These are phyloP conservation scores for Premnoplex brunnescens DNA, from an alignment of 2,797 vertebrate species.

Conservation along the genomic window DNA sequence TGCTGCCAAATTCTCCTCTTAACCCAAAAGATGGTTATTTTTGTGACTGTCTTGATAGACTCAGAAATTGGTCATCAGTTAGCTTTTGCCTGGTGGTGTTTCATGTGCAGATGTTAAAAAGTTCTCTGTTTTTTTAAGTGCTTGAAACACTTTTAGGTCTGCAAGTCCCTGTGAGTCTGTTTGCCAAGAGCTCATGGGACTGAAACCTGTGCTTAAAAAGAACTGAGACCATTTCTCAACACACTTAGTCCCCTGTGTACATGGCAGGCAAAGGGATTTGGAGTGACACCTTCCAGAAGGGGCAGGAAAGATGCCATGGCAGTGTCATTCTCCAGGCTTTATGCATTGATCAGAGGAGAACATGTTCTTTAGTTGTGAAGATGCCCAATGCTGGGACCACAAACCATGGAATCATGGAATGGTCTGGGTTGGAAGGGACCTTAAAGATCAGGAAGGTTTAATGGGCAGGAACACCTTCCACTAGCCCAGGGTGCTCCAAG, in stretches of 20 bases:
- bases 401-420: background rate
- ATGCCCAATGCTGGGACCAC: background rate
- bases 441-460: background rate
- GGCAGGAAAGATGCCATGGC: background rate
- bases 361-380: background rate
- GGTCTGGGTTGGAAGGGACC: background rate
- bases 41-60: rapidly evolving
- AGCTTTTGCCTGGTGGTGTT: background rate
- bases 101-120: background rate
- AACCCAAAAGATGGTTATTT: background rate
- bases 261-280: background rate
- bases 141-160: background rate
- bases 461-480: background rate
- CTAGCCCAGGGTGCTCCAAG: rapidly evolving
- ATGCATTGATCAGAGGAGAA: background rate
- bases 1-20: background rate
- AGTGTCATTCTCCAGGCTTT: background rate
- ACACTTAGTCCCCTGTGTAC: background rate
- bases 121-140: background rate
- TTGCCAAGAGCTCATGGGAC: background rate
- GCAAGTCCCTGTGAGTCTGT: background rate
- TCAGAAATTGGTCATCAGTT: rapidly evolving
- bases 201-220: background rate
- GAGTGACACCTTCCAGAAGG: background rate
- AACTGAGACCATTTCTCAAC: background rate